These are phyloP conservation scores for Melangyna quadrimaculata DNA, from an alignment of 2,888 invertebrate genomes.

Conservation along the genomic window DNA sequence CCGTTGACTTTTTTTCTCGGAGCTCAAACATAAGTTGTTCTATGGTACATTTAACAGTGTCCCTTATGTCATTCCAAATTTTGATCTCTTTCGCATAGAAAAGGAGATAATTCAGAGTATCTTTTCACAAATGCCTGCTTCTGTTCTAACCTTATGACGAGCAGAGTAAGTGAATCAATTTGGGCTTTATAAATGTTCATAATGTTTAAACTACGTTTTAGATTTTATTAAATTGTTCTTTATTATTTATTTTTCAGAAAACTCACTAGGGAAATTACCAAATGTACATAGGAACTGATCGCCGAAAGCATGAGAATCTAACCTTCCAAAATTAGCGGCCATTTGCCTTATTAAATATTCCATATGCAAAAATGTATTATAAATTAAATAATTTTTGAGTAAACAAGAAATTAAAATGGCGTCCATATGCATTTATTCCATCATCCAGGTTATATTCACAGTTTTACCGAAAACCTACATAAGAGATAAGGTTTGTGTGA, in stretches of 20 bases:
- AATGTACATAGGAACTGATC: not conserved
- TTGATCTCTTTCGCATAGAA: no score
- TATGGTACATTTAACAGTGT: no score
- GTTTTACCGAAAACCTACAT: not conserved
- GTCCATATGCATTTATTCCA: not conserved
- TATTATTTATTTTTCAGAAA: not conserved
- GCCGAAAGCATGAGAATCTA: not conserved
- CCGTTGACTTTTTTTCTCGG: no score
- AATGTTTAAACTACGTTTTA: no score
- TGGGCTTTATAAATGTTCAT: no score
- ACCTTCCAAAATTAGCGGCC: not conserved
- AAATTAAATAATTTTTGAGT: not conserved
- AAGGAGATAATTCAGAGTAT: no score
- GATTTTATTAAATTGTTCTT: no score
- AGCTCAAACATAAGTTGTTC: no score
- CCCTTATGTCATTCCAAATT: no score
- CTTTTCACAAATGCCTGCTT: no score
- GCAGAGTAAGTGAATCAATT: no score
- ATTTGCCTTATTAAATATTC: not conserved
- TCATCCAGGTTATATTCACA: not conserved
- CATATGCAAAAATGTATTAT: not conserved
- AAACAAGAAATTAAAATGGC: not conserved
- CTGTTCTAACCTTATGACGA: no score
- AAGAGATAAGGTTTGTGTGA: slow-evolving; percentile 10
- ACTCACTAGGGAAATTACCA: not conserved